These are phyloP conservation scores for Anastatus disparis DNA, from an alignment of 1,140 invertebrate species.

Conservation along the genomic window DNA sequence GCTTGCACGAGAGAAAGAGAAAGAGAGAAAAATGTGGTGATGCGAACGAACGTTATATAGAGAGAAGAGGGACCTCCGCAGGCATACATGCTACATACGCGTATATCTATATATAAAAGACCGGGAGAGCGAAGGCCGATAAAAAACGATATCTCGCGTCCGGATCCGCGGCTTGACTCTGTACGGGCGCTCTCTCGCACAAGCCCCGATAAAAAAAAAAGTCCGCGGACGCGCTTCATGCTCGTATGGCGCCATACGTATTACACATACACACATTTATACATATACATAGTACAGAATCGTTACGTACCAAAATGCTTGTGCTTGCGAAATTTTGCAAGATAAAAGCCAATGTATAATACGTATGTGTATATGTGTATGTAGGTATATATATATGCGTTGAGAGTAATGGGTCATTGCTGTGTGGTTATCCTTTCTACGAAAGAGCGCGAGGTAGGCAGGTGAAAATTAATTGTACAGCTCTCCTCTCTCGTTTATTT, in stretches of 20 bases:
- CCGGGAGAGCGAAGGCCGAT: constrained; percentile 28
- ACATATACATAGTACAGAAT: background rate
- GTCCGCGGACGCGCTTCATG: constrained; percentile 10
- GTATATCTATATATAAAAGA: too few species aligned
- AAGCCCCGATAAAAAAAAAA: constrained; percentile 20
- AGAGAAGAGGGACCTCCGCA: background rate
- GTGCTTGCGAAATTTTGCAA: constrained; percentile 20
- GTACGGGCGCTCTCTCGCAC: background rate
- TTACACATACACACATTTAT: background rate
- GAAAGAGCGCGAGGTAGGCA: constrained; percentile 54
- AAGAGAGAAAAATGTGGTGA: constrained; percentile 24
- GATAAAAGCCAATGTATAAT: too few species aligned
- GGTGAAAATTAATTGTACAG: constrained; percentile 63
- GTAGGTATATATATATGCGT: too few species aligned
- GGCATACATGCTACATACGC: too few species aligned
- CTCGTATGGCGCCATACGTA: constrained; percentile 28
- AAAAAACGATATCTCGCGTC: constrained; percentile 37
- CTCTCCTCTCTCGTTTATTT: constrained; percentile 30
- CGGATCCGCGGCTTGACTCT: constrained; percentile 29
- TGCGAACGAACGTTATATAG: background rate
- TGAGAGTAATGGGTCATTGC: constrained; percentile 18
- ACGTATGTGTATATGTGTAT: too few species aligned
- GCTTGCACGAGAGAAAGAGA: background rate
- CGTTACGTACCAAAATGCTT: background rate
- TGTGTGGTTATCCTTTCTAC: constrained; percentile 45